Percentiles rank a stretch among this genome's conserved stretches.
Evolutionary conservation across 37 sponge, comb jelly and placozoan species (phyloP).

Genomic region (Bolinopsis microptera): DNA sequence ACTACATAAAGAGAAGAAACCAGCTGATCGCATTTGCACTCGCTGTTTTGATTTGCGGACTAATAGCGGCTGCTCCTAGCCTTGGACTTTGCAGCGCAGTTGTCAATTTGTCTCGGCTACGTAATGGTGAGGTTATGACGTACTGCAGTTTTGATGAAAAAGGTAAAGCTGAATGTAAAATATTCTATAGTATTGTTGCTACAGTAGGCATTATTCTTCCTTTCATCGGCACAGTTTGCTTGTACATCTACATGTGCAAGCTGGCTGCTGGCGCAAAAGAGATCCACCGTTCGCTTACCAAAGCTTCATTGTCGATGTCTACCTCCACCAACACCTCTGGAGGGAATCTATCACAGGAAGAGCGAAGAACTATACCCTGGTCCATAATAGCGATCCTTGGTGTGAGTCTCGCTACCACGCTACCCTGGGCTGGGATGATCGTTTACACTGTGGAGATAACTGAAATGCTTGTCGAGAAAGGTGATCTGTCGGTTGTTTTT

Average conservation of each 20-base stretch:
- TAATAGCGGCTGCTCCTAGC: background rate
- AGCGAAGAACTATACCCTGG: background rate
- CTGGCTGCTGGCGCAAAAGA: background rate
- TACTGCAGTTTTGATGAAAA: background rate
- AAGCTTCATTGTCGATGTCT: no score
- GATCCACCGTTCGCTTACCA: background rate
- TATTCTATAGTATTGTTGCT: background rate
- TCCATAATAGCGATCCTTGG: background rate
- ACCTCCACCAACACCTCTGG: background rate
- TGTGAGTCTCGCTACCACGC: background rate
- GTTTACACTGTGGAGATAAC: background rate
- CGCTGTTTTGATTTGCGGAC: background rate
- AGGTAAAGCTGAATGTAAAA: background rate
- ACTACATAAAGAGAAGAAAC: background rate
- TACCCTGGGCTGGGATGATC: conserved; percentile 4
- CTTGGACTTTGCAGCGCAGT: background rate
- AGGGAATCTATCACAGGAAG: background rate
- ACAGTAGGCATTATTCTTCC: background rate
- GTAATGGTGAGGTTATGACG: background rate
- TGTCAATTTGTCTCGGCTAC: background rate
- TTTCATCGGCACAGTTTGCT: background rate
- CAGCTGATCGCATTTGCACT: background rate
- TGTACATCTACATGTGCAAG: background rate
- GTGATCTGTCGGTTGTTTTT: background rate
- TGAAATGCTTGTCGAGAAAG: background rate